Evolutionary conservation across 2,797 vertebrate genomes (phyloP).

Genomic region (Dromococcyx pavoninus): DNA sequence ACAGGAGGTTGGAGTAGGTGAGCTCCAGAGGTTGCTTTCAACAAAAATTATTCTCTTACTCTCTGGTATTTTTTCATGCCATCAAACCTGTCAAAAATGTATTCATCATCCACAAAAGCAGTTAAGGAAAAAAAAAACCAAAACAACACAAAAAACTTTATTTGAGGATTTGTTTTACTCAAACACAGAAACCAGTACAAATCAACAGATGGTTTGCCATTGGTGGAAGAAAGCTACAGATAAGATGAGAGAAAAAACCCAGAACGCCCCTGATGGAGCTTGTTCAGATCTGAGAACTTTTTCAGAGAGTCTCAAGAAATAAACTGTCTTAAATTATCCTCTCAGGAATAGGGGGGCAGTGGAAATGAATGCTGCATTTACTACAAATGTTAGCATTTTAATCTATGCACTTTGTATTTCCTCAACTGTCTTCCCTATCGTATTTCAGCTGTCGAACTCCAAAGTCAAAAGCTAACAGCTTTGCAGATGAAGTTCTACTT

Average conservation of each 20-base stretch:
- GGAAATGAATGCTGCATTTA: neutral
- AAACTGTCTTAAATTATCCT: neutral
- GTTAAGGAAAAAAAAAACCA: neutral
- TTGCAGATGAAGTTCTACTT: constrained; percentile 13
- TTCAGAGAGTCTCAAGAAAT: neutral
- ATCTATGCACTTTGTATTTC: neutral
- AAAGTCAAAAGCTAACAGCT: constrained; percentile 3
- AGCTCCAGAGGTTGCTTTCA: neutral
- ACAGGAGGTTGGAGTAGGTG: neutral
- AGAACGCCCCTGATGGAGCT: neutral
- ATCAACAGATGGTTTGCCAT: neutral
- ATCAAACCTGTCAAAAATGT: neutral
- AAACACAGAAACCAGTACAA: neutral
- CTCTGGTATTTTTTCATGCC: neutral
- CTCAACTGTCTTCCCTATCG: neutral
- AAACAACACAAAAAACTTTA: neutral
- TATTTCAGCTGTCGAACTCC: neutral
- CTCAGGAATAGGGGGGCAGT: neutral
- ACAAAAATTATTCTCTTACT: neutral
- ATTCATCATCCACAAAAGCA: neutral
- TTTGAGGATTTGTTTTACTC: neutral
- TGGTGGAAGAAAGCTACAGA: neutral
- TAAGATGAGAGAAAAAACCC: neutral
- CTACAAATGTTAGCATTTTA: neutral
- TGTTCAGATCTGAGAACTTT: neutral